Conservation (phyloP, 2,888 invertebrate genomes). For the Eugnorisma glareosa region DNA sequence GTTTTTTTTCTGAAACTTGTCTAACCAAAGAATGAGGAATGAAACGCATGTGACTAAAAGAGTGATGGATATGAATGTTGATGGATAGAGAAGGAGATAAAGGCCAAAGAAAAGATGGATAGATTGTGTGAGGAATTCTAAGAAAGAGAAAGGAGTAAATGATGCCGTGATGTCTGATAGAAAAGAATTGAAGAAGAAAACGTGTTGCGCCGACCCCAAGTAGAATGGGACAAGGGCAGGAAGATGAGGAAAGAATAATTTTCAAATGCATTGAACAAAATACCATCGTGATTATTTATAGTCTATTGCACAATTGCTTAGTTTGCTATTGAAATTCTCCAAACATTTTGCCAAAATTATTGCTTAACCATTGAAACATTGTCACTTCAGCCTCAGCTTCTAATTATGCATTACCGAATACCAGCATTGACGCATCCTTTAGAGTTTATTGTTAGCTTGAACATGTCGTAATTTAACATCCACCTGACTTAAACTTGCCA, state of each 20-base stretch:
- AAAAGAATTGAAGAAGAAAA: too few species aligned
- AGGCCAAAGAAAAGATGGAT: too few species aligned
- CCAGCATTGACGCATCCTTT: conserved; percentile 50
- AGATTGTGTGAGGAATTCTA: too few species aligned
- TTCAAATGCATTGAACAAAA: not conserved
- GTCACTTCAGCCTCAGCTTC: conserved; percentile 26
- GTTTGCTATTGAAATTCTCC: not conserved
- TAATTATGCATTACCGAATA: conserved; percentile 50
- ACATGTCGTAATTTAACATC: conserved; percentile 66
- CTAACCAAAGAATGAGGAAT: too few species aligned
- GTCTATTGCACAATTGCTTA: not conserved
- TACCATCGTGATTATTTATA: not conserved
- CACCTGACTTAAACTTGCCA: conserved; percentile 58
- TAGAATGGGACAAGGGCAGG: too few species aligned
- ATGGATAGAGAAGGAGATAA: too few species aligned
- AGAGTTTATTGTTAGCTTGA: conserved; percentile 61
- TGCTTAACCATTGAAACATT: conserved; percentile 9
- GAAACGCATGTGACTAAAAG: too few species aligned
- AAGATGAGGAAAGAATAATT: not conserved
- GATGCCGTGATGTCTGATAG: too few species aligned
- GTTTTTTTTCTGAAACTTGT: not conserved
- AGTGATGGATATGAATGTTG: too few species aligned
- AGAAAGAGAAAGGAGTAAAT: too few species aligned
- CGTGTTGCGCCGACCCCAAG: too few species aligned
- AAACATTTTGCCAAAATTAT: conserved; percentile 12